Percentiles rank a stretch among this genome's conserved stretches.
Conservation (phyloP, 2,888 invertebrate genomes). For the Ernsta delagoae region DNA sequence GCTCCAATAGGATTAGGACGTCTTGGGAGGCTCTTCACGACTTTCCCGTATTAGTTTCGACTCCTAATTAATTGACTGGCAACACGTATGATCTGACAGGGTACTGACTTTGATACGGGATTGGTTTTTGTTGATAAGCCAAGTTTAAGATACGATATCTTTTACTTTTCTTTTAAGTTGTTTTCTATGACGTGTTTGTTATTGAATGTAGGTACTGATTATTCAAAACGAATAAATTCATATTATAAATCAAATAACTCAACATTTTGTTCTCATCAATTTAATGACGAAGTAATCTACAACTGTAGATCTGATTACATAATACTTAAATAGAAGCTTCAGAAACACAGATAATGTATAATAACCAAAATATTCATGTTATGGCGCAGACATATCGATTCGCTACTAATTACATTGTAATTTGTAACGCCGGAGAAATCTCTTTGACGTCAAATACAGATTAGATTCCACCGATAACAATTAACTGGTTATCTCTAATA, state of each 20-base stretch:
- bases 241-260: too few relatives aligned
- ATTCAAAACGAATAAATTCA: too few relatives aligned
- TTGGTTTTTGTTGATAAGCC: background rate
- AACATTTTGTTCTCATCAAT: too few relatives aligned
- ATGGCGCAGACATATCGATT: background rate
- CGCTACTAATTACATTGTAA: background rate
- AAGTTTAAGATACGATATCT: too few relatives aligned
- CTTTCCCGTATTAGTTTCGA: background rate
- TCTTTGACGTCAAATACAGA: background rate
- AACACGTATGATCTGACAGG: slow-evolving; percentile 5
- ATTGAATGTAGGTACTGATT: too few relatives aligned
- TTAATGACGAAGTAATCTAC: too few relatives aligned
- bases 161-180: too few relatives aligned
- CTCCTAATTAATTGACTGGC: slow-evolving; percentile 6
- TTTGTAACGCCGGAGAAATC: background rate
- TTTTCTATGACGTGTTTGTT: too few relatives aligned
- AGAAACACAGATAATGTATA: background rate
- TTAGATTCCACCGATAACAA: background rate
- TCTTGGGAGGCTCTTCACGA: background rate
- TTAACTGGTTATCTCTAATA: background rate
- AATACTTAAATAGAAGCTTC: background rate
- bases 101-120: background rate
- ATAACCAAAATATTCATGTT: background rate
- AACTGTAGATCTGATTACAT: too few relatives aligned
- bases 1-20: background rate